These are phyloP conservation scores for Erynnis tages DNA, from an alignment of 2,888 invertebrate genomes.

Conservation along the genomic window DNA sequence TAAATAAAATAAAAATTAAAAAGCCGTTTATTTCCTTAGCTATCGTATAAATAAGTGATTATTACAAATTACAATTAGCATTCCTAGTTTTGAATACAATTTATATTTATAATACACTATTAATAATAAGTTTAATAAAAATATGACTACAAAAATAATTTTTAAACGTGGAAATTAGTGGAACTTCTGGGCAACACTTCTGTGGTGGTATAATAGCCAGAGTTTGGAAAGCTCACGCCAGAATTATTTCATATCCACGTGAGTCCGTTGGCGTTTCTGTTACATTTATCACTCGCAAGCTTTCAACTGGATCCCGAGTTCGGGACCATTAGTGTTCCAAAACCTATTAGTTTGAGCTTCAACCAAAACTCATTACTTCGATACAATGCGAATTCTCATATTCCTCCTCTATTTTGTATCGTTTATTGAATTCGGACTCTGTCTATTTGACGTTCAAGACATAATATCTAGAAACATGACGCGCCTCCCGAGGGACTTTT, in stretches of 20 bases:
- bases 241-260: conserved; percentile 24
- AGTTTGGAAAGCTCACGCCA: conserved; percentile 20
- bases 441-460: conserved; percentile 58
- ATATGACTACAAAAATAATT: no score
- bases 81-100: no score
- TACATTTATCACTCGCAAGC: conserved; percentile 24
- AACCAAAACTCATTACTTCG: conserved; percentile 13
- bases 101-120: no score
- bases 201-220: conserved; percentile 7
- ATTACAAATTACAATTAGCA: no score
- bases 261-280: conserved; percentile 16
- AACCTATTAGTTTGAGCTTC: conserved; percentile 13
- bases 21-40: no score
- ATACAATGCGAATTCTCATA: not conserved
- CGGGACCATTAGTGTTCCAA: conserved; percentile 11
- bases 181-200: not conserved
- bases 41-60: no score
- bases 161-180: no score
- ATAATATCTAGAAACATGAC: conserved; percentile 51
- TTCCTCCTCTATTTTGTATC: conserved; percentile 4
- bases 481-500: conserved; percentile 56
- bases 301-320: conserved; percentile 8
- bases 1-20: no score
- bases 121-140: no score
- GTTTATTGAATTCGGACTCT: conserved; percentile 20